Base-by-base conservation (phyloP, 2,113 vertebrate species). In the Excalfactoria chinensis region DNA sequence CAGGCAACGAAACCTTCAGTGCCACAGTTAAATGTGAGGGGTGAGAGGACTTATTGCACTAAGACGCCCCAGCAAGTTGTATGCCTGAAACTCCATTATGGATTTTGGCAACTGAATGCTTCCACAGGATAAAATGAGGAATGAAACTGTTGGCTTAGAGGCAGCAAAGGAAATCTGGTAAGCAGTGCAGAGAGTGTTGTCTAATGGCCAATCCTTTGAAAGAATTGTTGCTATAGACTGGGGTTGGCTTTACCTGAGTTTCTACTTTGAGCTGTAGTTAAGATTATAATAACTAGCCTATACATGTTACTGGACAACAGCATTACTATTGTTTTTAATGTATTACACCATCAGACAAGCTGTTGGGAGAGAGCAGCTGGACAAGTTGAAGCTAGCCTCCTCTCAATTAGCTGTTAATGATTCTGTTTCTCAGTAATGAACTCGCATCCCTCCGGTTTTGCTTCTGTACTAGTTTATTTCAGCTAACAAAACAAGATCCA, bases 361-460 rank as follows among this genome's bases (percentile, higher is more conserved):
- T 87, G 94, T 92, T 96, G 76, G 82, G 91, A 96, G 89, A 96
- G 75, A 92, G 37, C 2, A 56, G 43, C 82, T 77, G 74, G 84
- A 92, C 95, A 95, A 89, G 96, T 96, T 77, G 56, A 72, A 85
- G 89, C 96, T 95, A 93, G 95, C 48, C 68, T 95, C 74, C 51
- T 92, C 67, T 73, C 82, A 77, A 3, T 89, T 95, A 96, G 67
- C 68, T 93, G 37, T 55, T 76, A 82, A 69, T 92, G 53, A 20
- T 79, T 92, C 74, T 93, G 46, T 51, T 83, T 86, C 93, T 91
- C 63, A 51, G 11, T 51, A 84, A 63, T 89, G 68, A 92, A 66
- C 68, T 93, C 23, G 2, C 40, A 90, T 58, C 44, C 88, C 67
- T 21, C 58, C 69, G 74, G 35, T 49, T 84, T 69, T 66, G 62